Evolutionary conservation across 2,113 vertebrate genomes (phyloP).

Genomic region (Psammodynastes pulverulentus): DNA sequence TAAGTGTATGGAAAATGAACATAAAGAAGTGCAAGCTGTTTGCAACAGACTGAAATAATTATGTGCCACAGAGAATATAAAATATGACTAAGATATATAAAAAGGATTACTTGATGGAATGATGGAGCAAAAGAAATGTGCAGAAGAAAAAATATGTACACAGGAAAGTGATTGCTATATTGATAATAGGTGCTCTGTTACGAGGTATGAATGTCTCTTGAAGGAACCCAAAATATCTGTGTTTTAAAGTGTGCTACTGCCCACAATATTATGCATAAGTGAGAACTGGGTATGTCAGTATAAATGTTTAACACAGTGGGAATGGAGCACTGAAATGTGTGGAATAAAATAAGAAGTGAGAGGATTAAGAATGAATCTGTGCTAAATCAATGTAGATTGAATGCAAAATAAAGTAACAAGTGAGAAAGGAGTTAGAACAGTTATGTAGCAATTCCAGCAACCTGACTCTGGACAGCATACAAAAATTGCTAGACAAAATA

Average conservation of each 20-base stretch:
- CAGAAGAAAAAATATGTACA: neutral
- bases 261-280: neutral
- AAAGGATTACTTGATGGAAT: neutral
- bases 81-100: neutral
- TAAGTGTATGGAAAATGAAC: neutral
- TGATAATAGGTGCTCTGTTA: neutral
- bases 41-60: neutral
- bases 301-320: neutral
- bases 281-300: neutral
- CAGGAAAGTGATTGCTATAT: neutral
- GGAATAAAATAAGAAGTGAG: neutral
- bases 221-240: neutral
- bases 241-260: neutral
- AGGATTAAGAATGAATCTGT: neutral
- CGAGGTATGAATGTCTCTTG: neutral
- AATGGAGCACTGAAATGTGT: neutral
- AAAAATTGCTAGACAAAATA: neutral
- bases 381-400: neutral
- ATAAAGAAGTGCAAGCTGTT: neutral
- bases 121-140: neutral
- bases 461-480: neutral
- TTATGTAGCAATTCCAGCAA: neutral
- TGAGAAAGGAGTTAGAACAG: neutral
- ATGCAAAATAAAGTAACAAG: neutral
- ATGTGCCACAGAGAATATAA: neutral